phyloP scores from a whole-genome alignment of 2,797 vertebrate species.

The Lophius americanus region DNA sequence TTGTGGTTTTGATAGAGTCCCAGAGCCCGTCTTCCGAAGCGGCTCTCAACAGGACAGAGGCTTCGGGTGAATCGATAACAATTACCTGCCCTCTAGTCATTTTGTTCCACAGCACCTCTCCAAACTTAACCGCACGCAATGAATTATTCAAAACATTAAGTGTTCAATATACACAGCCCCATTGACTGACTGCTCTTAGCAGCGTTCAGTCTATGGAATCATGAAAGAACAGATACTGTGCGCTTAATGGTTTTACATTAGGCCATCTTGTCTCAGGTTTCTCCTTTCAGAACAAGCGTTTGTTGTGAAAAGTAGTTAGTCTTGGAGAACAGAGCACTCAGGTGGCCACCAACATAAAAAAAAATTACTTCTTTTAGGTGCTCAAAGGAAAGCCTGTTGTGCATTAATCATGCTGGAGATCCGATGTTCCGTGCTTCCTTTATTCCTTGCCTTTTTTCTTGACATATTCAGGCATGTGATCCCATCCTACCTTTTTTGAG shows the following conservation, averaged over 20 bases:
- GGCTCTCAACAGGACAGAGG: constrained; percentile 77
- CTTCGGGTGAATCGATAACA: constrained; percentile 80
- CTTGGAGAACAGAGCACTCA: constrained; percentile 39
- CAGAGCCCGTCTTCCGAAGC: constrained; percentile 69
- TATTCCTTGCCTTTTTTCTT: constrained; percentile 27
- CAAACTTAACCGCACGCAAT: constrained; percentile 79
- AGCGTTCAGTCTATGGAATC: constrained; percentile 74
- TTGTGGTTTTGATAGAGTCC: constrained; percentile 83
- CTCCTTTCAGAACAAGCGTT: constrained; percentile 26
- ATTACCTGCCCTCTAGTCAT: constrained; percentile 83
- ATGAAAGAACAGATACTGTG: constrained; percentile 71
- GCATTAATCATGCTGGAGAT: constrained; percentile 51
- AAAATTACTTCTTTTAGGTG: neutral
- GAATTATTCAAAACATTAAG: constrained; percentile 84
- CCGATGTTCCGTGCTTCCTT: constrained; percentile 52
- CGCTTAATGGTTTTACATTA: constrained; percentile 71
- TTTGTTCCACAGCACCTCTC: constrained; percentile 81
- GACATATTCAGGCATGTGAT: constrained; percentile 37
- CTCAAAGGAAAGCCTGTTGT: constrained; percentile 24
- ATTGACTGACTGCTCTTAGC: constrained; percentile 78
- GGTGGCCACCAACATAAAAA: constrained; percentile 32
- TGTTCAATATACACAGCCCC: constrained; percentile 78
- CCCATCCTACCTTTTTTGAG: constrained; percentile 45
- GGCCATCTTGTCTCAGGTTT: constrained; percentile 43
- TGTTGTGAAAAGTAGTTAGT: constrained; percentile 45